Evolutionary conservation across 2,113 vertebrate genomes (phyloP).

Genomic region (Menura novaehollandiae): DNA sequence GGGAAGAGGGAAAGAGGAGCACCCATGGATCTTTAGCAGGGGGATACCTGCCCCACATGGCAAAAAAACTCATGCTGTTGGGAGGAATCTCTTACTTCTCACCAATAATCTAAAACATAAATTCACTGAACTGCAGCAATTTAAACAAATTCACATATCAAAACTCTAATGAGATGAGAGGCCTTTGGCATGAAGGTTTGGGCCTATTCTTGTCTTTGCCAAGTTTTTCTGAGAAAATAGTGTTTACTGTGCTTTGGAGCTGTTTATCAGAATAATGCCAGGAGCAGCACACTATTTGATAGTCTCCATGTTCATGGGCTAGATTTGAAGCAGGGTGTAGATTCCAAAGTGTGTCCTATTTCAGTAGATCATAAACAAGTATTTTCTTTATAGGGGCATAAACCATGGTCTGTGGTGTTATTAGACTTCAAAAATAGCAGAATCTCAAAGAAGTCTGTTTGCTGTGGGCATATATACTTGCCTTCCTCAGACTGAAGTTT

Average conservation of each 20-base stretch:
- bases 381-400: not conserved
- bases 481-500: not conserved
- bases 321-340: not conserved
- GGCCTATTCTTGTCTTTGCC: not conserved
- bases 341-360: not conserved
- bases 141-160: not conserved
- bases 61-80: not conserved
- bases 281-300: not conserved
- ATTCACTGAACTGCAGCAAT: not conserved
- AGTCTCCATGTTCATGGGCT: not conserved
- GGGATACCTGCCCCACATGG: accelerated
- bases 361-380: not conserved
- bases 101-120: not conserved
- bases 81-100: not conserved
- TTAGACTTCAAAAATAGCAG: not conserved
- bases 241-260: not conserved
- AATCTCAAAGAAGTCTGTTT: not conserved
- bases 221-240: not conserved
- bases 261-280: not conserved
- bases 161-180: not conserved
- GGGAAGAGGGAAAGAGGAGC: not conserved
- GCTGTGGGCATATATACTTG: not conserved
- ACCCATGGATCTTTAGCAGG: not conserved
- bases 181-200: not conserved
- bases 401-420: accelerated